Evolutionary conservation across 1,140 invertebrate genomes (phyloP), one percentile per base, ranked within the genome.

Genomic region (Drosophila novamexicana): DNA sequence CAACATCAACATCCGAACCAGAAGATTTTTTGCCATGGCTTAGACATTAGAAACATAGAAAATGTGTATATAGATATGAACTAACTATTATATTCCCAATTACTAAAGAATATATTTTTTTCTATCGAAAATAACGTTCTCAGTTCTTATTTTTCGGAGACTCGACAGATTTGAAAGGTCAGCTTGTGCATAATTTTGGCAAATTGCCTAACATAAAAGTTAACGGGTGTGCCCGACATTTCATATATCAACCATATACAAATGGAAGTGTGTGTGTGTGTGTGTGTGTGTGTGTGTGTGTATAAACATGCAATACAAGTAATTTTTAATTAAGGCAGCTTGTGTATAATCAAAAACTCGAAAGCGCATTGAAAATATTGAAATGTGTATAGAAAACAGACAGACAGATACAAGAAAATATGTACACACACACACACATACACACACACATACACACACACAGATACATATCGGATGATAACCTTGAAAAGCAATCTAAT

Each of bases 151-250:
- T 56, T 8, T 49, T 57, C 22, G 39, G 36, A 50, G 56, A 36
- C 18, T 39, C 12, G n/a, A 54, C 34, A 34, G 8, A 49, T 53
- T 71, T 45, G 61, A 75, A 75, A 75, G 62, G 76, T 65, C 62
- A 78, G 47, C 37, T 75, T 71, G 71, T 78, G 72, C 66, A 78
- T 75, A 77, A 75, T 68, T 65, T 71, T 75, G 58, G 65, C 42
- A 71, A 70, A 78, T 78, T 71, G 61, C 39, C 75, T 49, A 71
- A 65, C 76, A 78, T 70, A 62, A 75, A 59, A 75, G n/a, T 66
- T 58, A 12, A 70, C 49, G 62, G 76, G 76, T 71, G 76, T 78
- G 72, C 45, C 76, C 42, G 72, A 75, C 67, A 78, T 71, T 72
- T 77, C 52, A 39, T 65, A 74, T 62, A 73, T 34, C 29, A 45